Evolutionary conservation across 2,888 invertebrate genomes (phyloP).

Genomic region (Spodoptera littoralis): DNA sequence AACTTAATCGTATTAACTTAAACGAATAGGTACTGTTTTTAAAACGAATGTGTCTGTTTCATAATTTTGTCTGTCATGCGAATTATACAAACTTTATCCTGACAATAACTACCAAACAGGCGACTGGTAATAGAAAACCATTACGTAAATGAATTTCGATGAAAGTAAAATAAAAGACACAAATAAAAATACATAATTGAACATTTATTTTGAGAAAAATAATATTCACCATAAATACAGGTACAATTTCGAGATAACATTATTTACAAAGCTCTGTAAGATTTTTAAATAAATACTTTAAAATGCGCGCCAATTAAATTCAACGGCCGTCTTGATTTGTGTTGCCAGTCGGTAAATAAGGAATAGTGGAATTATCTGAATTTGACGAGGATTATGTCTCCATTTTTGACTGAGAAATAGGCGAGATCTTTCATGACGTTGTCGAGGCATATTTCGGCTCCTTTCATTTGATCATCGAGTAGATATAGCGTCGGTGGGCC

Average conservation of each 20-base stretch:
- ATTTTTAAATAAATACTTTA: slow-evolving; percentile 60
- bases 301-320: slow-evolving; percentile 63
- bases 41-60: too few relatives aligned
- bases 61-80: too few relatives aligned
- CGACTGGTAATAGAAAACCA: too few relatives aligned
- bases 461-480: slow-evolving; percentile 88
- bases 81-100: too few relatives aligned
- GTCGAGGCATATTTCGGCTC: slow-evolving; percentile 92
- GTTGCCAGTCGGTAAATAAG: slow-evolving; percentile 59
- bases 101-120: too few relatives aligned
- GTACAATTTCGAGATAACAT: slow-evolving; percentile 78
- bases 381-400: slow-evolving; percentile 93
- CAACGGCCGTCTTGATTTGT: slow-evolving; percentile 53
- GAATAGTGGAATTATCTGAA: slow-evolving; percentile 81
- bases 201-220: slow-evolving; percentile 77
- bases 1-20: too few relatives aligned
- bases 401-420: slow-evolving; percentile 95
- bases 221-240: slow-evolving; percentile 80
- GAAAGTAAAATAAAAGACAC: slow-evolving; percentile 62
- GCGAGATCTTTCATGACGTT: slow-evolving; percentile 94
- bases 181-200: slow-evolving; percentile 80
- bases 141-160: too few relatives aligned
- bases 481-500: slow-evolving; percentile 83
- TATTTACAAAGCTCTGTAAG: slow-evolving; percentile 79
- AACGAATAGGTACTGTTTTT: too few relatives aligned